A percentile compares a stretch with the other conserved stretches of the same genome.
These are phyloP conservation scores for Hesperophylax magnus DNA, from an alignment of 1,140 invertebrate species.

Conservation along the genomic window DNA sequence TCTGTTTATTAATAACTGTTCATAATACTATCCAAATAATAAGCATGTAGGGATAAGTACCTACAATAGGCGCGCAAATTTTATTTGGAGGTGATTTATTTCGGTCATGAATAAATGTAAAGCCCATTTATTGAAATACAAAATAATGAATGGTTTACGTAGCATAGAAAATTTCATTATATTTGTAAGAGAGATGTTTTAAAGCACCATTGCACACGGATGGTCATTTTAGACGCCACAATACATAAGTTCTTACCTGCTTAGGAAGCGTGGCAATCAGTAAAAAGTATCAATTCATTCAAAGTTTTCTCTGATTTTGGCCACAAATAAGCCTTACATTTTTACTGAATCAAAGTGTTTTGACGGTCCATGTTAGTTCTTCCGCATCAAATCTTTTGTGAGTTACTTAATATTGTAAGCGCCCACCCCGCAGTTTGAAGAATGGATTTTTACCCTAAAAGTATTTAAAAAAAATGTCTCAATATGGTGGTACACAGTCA, in stretches of 20 bases:
- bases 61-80: no score
- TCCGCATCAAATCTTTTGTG: conserved; percentile 21
- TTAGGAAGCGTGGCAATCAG: not conserved
- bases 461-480: not conserved
- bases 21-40: no score
- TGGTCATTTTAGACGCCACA: not conserved
- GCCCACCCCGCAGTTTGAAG: conserved; percentile 33
- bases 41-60: not conserved
- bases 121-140: not conserved
- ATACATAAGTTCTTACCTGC: not conserved
- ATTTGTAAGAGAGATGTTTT: conserved; percentile 22
- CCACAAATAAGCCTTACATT: not conserved
- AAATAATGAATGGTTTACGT: conserved; percentile 14
- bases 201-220: conserved; percentile 2
- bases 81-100: no score
- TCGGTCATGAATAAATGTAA: no score
- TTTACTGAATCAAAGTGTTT: no score
- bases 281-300: not conserved
- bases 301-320: not conserved
- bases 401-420: not conserved
- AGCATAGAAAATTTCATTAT: conserved; percentile 18
- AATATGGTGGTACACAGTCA: not conserved
- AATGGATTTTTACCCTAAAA: not conserved
- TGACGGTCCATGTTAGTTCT: not conserved
- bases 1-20: no score